These are phyloP conservation scores for Neogale vison DNA, from an alignment of 2,113 vertebrate genomes.

Conservation along the genomic window DNA sequence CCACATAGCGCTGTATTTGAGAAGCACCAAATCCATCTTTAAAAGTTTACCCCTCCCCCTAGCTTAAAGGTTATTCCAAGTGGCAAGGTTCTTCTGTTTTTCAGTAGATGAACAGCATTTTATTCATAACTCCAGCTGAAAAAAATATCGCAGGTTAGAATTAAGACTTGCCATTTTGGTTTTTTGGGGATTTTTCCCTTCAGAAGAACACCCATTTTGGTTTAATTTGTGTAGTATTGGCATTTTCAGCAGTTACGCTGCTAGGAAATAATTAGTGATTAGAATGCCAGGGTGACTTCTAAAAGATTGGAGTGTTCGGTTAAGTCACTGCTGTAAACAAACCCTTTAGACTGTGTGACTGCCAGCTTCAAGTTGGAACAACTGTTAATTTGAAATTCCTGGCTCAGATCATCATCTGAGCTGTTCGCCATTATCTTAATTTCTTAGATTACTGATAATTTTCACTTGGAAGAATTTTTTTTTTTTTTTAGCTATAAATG, in stretches of 20 bases:
- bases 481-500: background rate
- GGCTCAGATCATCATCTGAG: slow-evolving; percentile 12
- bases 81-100: background rate
- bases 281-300: background rate
- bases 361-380: slow-evolving; percentile 52
- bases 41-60: background rate
- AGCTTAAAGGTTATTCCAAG: background rate
- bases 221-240: background rate
- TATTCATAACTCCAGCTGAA: background rate
- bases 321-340: slow-evolving; percentile 59
- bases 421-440: background rate
- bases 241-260: background rate
- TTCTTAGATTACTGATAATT: slow-evolving; percentile 21
- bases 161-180: background rate
- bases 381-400: slow-evolving; percentile 59
- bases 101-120: background rate
- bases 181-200: background rate
- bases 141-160: background rate
- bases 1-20: background rate
- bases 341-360: slow-evolving; percentile 49
- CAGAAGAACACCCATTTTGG: background rate
- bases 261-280: slow-evolving; percentile 22
- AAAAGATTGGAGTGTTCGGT: slow-evolving; percentile 54
- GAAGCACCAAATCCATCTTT: background rate
- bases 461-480: background rate